These are phyloP conservation scores for Pelosia muscerda DNA, from an alignment of 2,888 invertebrate species.

Conservation along the genomic window DNA sequence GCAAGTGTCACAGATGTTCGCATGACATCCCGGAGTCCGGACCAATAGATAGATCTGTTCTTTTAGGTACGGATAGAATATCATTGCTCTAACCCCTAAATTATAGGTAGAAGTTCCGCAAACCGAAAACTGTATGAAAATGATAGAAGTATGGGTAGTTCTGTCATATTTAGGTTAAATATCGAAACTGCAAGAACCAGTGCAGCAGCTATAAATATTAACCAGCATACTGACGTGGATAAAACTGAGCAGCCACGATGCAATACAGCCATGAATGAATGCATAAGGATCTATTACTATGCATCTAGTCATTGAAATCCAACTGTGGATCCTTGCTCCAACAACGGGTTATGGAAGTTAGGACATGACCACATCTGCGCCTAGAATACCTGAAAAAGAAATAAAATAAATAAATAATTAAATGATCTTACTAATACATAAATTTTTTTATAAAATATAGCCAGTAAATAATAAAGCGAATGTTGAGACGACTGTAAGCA, in stretches of 20 bases:
- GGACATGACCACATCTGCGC: too few relatives aligned
- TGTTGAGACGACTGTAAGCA: too few relatives aligned
- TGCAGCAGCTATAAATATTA: not conserved
- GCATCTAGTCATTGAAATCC: not conserved
- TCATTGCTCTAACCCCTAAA: not conserved
- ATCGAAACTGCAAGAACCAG: not conserved
- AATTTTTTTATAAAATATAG: too few relatives aligned
- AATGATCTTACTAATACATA: too few relatives aligned
- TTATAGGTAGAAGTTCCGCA: not conserved
- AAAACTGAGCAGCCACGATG: not conserved
- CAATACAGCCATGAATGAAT: not conserved
- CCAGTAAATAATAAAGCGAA: too few relatives aligned
- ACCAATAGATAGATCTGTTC: too few relatives aligned
- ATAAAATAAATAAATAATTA: too few relatives aligned
- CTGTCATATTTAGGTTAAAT: not conserved
- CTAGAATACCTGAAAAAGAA: too few relatives aligned
- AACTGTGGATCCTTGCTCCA: not conserved
- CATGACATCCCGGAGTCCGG: too few relatives aligned
- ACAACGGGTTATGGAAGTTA: not conserved
- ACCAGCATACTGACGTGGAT: not conserved
- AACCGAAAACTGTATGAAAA: not conserved
- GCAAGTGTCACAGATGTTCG: too few relatives aligned
- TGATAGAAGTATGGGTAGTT: not conserved
- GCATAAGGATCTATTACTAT: not conserved
- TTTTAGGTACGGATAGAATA: too few relatives aligned